Evolutionary conservation across 2,797 vertebrate species (phyloP).

Genomic region (Melanotaenia boesemani): DNA sequence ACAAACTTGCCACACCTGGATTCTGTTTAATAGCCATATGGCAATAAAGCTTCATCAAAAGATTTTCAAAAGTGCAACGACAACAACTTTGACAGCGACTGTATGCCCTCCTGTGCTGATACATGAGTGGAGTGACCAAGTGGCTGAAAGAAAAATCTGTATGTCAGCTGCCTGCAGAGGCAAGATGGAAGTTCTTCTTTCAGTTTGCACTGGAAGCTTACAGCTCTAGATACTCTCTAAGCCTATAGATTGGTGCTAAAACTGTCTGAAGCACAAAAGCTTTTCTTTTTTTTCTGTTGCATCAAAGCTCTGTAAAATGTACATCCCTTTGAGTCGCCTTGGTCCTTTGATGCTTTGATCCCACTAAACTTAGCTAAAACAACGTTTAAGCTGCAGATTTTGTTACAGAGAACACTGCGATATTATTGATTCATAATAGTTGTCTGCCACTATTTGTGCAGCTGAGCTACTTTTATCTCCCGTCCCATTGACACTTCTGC

Average conservation of each 20-base stretch:
- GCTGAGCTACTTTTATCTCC: slow-evolving; percentile 62
- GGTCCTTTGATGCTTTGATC: slow-evolving; percentile 51
- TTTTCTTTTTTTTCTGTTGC: slow-evolving; percentile 12
- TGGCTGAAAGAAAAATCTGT: slow-evolving; percentile 14
- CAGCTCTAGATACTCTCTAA: not conserved
- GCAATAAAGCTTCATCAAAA: slow-evolving; percentile 38
- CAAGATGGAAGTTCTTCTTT: slow-evolving; percentile 19
- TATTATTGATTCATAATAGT: slow-evolving; percentile 65
- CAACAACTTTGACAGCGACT: slow-evolving; percentile 26
- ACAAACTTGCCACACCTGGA: slow-evolving; percentile 33
- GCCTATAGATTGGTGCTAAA: slow-evolving; percentile 22
- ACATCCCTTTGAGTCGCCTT: slow-evolving; percentile 17
- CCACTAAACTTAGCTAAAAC: slow-evolving; percentile 52
- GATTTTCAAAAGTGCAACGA: slow-evolving; percentile 23
- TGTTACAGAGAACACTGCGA: slow-evolving; percentile 19
- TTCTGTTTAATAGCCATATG: slow-evolving; percentile 47
- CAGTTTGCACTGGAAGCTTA: slow-evolving; percentile 20
- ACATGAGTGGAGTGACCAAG: slow-evolving; percentile 24
- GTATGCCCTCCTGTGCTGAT: slow-evolving; percentile 23
- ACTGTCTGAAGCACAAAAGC: not conserved
- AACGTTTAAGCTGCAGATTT: slow-evolving; percentile 48
- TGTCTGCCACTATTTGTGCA: slow-evolving; percentile 59
- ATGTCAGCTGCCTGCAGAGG: slow-evolving; percentile 16
- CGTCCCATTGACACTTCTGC: slow-evolving; percentile 49
- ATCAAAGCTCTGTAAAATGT: slow-evolving; percentile 38